Evolutionary conservation across 1,140 invertebrate genomes (phyloP).

Genomic region (Zophobas morio): DNA sequence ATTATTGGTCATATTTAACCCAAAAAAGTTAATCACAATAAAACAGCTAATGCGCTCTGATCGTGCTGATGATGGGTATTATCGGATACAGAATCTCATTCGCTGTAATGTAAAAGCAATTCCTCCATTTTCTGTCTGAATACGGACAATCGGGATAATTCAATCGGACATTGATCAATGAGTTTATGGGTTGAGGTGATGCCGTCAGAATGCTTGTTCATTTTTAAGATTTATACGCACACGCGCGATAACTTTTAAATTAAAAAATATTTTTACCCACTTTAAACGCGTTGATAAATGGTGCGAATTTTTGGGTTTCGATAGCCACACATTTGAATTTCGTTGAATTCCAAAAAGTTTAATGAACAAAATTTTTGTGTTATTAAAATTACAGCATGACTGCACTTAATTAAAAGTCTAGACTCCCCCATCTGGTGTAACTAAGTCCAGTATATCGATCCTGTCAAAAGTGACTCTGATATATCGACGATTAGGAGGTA

Average conservation of each 20-base stretch:
- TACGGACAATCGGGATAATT: conserved; percentile 13
- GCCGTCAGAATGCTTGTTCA: conserved; percentile 2
- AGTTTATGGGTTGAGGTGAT: conserved; percentile 8
- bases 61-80: background rate
- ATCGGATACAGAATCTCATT: conserved; percentile 16
- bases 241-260: background rate
- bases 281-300: conserved; percentile 10
- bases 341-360: conserved; percentile 20
- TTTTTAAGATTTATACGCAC: conserved; percentile 3
- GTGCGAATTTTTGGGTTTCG: background rate
- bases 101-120: conserved; percentile 11
- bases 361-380: conserved; percentile 36
- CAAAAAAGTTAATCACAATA: background rate
- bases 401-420: conserved; percentile 50
- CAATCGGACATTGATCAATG: conserved; percentile 11
- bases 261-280: background rate
- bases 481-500: conserved; percentile 55
- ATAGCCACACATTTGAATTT: conserved; percentile 7
- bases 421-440: conserved; percentile 42
- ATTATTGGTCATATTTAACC: too few relatives aligned
- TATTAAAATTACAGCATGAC: conserved; percentile 45
- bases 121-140: conserved; percentile 6
- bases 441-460: conserved; percentile 47
- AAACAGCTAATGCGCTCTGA: background rate
- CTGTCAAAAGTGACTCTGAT: conserved; percentile 48